Conservation (phyloP, 2,797 vertebrate genomes). For the Alosa sapidissima region DNA sequence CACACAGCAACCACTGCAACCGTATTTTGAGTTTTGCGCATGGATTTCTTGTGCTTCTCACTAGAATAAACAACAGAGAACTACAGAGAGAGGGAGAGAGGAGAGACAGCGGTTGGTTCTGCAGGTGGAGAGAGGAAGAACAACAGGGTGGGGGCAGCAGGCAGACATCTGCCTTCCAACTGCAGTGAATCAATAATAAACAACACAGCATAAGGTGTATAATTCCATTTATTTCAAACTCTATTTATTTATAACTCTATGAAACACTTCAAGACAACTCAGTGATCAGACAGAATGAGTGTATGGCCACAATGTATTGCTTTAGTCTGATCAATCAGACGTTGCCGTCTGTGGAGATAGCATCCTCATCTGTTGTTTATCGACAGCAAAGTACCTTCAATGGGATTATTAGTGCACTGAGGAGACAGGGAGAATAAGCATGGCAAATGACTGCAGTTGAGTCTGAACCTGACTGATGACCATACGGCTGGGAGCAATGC, state of each 20-base stretch:
- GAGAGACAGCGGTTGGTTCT: neutral
- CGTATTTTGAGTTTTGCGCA: neutral
- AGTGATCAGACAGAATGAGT: neutral
- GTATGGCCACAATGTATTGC: neutral
- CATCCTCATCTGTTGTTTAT: neutral
- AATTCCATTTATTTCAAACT: neutral
- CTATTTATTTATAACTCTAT: neutral
- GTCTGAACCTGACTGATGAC: neutral
- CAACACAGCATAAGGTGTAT: constrained; percentile 15
- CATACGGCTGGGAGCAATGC: neutral
- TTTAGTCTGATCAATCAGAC: neutral
- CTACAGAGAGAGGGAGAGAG: neutral
- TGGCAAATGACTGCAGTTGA: neutral
- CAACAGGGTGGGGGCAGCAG: neutral
- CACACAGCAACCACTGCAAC: neutral
- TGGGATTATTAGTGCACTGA: neutral
- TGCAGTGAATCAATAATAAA: constrained; percentile 1
- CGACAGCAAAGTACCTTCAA: neutral
- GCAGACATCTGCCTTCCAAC: neutral
- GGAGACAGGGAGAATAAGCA: neutral
- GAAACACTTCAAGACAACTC: neutral
- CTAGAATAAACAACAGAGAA: neutral
- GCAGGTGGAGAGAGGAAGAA: neutral
- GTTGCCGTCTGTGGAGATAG: neutral
- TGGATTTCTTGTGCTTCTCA: neutral